Conservation (phyloP, 2,888 invertebrate species). For the Drosophila neutralis region DNA sequence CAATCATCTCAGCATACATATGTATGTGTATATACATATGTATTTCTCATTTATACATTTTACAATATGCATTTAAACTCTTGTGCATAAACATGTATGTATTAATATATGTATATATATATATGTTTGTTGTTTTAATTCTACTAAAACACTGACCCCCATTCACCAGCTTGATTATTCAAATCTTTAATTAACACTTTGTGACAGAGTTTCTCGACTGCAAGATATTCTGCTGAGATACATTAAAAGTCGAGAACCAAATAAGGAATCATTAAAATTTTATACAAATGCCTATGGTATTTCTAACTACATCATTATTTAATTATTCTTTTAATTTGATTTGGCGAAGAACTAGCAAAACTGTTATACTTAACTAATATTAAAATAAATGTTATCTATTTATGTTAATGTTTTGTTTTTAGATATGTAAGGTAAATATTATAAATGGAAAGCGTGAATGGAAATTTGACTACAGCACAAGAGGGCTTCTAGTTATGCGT, state of each 20-base stretch:
- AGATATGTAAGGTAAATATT: neutral
- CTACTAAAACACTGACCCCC: neutral
- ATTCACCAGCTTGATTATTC: neutral
- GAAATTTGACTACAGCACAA: neutral
- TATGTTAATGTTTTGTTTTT: neutral
- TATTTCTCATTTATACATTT: neutral
- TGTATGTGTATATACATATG: neutral
- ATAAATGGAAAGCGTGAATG: neutral
- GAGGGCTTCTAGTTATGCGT: neutral
- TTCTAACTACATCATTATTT: neutral
- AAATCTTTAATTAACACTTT: neutral
- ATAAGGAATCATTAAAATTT: neutral
- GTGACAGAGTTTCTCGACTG: neutral
- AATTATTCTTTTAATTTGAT: neutral
- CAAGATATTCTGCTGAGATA: neutral
- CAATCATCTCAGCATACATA: neutral
- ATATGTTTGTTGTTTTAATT: neutral
- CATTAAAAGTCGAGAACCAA: neutral
- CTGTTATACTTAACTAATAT: neutral
- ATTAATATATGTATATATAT: neutral
- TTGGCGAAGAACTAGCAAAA: neutral
- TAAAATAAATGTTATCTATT: neutral
- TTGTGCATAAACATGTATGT: neutral
- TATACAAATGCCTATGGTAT: neutral
- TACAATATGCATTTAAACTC: neutral